Conservation (phyloP, 2,113 vertebrate species). For the Indicator indicator region DNA sequence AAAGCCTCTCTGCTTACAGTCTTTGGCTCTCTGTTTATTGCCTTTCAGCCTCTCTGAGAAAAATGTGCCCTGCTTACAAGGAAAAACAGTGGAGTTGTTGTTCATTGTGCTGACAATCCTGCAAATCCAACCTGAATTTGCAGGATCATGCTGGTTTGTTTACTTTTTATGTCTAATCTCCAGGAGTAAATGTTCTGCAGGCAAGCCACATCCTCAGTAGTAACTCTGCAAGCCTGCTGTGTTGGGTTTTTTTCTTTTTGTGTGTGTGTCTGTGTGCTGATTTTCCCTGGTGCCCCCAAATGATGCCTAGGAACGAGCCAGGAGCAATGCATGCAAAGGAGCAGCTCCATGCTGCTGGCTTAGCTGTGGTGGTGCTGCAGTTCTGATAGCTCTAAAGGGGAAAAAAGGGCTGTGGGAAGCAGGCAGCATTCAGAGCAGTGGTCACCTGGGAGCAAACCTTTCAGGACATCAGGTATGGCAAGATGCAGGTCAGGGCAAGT, state of each 20-base stretch:
- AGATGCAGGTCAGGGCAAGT: neutral
- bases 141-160: neutral
- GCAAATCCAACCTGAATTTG: neutral
- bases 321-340: neutral
- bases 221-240: neutral
- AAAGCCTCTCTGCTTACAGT: neutral
- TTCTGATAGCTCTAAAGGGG: neutral
- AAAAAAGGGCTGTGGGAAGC: neutral
- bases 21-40: neutral
- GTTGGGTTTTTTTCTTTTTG: no score
- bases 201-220: neutral
- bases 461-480: neutral
- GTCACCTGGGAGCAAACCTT: neutral
- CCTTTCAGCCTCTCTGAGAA: neutral
- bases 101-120: neutral
- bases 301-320: neutral
- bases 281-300: fast-evolving
- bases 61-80: neutral
- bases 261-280: neutral
- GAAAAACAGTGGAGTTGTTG: neutral
- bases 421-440: neutral
- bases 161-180: neutral
- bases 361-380: neutral
- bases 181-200: neutral
- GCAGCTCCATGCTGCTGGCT: neutral